Base-by-base conservation (phyloP, 2,113 vertebrate genomes). In the Corythornis cristatus region DNA sequence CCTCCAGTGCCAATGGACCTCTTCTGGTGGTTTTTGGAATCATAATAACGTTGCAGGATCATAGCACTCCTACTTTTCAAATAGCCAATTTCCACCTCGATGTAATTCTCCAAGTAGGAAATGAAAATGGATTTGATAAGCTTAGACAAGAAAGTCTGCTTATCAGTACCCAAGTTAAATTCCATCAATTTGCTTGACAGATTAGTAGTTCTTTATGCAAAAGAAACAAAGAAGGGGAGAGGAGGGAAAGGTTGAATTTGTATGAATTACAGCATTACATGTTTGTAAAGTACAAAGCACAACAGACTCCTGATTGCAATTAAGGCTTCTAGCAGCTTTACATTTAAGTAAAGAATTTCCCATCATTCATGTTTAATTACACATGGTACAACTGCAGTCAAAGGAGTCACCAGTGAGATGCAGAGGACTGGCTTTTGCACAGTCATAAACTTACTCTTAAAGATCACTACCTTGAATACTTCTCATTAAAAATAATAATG, bases 1-100 rank as follows among this genome's bases (percentile, higher is more conserved):
- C 99, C 99, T 97, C 99, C 99, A 45, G 98, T 98, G 86, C 99
- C 99, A 87, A 99, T 98, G 19, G 98, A 97, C 75, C 99, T 99
- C 97, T 99, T 99, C 86, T 99, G 99, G 98, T 99, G 99, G 97
- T 99, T 99, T 98, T 99, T 99, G 68, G 99, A 99, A 96, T 99
- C 99, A 33, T 99, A 99, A 97, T 98, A 99, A 73, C 99, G 98
- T 82, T 99, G 99, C 53, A 99, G 98, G 95, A 99, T 99, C 98
- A 98, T 98, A 74, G 98, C 97, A 90, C 99, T 99, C 95, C 99
- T 98, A 54, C 97, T 99, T 97, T 98, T 99, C 93, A 99, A 98
- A 97, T 99, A 99, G 57, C 99, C 99, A 64, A 97, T 98, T 97
- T 99, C 99, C 96, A 99, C 99, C 89, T 99, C 98, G 88, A 99